Evolutionary conservation across 2,797 vertebrate genomes (phyloP).

Genomic region (Acanthis flammea): DNA sequence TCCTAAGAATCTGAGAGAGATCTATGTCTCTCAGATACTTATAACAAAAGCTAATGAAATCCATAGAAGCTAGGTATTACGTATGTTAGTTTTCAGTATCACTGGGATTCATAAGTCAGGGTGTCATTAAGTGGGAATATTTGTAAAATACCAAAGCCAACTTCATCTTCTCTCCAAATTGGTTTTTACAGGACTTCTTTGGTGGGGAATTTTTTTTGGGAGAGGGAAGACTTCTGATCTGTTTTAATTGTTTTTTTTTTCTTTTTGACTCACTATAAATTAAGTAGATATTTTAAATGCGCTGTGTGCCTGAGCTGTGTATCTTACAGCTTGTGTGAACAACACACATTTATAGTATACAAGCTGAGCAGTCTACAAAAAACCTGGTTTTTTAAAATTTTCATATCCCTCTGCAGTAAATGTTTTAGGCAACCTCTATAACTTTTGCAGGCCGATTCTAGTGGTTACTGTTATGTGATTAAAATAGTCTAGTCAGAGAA

Average conservation of each 20-base stretch:
- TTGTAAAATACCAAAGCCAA: background rate
- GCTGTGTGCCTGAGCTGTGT: background rate
- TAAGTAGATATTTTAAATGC: background rate
- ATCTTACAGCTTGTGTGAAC: background rate
- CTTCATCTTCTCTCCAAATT: background rate
- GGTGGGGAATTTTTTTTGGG: background rate
- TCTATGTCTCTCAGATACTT: background rate
- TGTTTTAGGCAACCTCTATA: background rate
- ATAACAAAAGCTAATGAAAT: background rate
- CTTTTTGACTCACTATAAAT: background rate
- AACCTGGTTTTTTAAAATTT: fast-evolving
- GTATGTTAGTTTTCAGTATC: background rate
- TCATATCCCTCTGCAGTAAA: background rate
- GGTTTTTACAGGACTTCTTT: background rate
- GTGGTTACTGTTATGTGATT: background rate
- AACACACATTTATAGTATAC: background rate
- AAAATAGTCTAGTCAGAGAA: background rate
- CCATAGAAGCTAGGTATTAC: background rate
- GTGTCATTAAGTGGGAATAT: background rate
- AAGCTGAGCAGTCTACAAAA: background rate
- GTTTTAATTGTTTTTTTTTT: background rate
- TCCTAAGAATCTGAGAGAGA: background rate
- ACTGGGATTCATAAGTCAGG: background rate
- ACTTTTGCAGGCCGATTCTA: background rate
- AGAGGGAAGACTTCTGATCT: background rate